phyloP scores from a whole-genome alignment of 2,888 invertebrate genomes.

The Onthophagus sagittarius region DNA sequence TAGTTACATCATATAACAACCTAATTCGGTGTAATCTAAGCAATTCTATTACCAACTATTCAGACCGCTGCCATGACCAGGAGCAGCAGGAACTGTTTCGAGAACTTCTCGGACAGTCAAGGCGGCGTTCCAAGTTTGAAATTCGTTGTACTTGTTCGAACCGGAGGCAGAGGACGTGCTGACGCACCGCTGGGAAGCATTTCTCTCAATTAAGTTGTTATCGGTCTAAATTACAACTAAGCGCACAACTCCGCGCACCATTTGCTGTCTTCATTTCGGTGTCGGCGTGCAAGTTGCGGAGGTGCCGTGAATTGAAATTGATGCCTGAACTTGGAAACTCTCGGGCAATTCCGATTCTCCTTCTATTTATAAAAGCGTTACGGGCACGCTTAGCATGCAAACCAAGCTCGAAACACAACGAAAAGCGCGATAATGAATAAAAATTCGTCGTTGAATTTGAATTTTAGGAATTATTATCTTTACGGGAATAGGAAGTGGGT shows the following conservation, averaged over 20 bases:
- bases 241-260: not conserved
- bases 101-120: not conserved
- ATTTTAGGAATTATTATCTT: not conserved
- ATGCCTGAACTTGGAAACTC: not conserved
- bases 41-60: not conserved
- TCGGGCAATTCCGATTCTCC: not conserved
- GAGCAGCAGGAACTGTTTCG: not conserved
- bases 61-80: not conserved
- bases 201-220: slow-evolving; percentile 13
- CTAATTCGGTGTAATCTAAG: not conserved
- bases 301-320: not conserved
- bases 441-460: not conserved
- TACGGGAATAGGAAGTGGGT: not conserved
- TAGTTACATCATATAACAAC: not conserved
- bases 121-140: not conserved
- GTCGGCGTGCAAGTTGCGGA: not conserved
- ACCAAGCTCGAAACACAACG: not conserved
- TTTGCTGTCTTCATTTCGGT: not conserved
- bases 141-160: not conserved
- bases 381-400: not conserved
- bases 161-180: not conserved
- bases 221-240: slow-evolving; percentile 12
- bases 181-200: not conserved
- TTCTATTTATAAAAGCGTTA: not conserved
- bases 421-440: not conserved